These are phyloP conservation scores for Betta splendens DNA, from an alignment of 2,797 vertebrate species.

Conservation along the genomic window DNA sequence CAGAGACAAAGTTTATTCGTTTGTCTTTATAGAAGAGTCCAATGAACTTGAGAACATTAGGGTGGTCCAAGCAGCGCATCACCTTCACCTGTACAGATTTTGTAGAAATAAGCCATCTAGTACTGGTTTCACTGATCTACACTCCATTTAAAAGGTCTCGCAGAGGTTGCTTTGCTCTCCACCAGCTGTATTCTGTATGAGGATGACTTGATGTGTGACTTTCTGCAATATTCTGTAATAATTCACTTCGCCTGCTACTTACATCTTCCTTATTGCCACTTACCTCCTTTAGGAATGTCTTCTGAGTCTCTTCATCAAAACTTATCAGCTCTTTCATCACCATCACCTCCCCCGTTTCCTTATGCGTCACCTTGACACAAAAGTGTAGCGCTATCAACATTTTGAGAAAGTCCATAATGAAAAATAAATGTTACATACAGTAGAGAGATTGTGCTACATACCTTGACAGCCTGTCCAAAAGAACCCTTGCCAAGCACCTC, in stretches of 20 bases:
- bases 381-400: background rate
- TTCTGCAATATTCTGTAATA: no score
- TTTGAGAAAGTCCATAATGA: background rate
- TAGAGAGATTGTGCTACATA: slow-evolving; percentile 58
- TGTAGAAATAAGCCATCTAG: background rate
- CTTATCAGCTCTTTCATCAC: slow-evolving; percentile 98
- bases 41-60: slow-evolving; percentile 95
- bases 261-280: slow-evolving; percentile 9
- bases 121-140: background rate
- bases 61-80: slow-evolving; percentile 97
- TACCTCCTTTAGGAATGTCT: slow-evolving; percentile 95
- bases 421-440: background rate
- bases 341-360: slow-evolving; percentile 96
- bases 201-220: no score
- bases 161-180: no score
- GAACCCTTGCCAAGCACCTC: slow-evolving; percentile 95
- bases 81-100: slow-evolving; percentile 89
- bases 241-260: background rate
- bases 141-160: no score
- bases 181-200: no score
- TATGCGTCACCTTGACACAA: slow-evolving; percentile 87
- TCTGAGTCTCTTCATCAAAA: slow-evolving; percentile 95
- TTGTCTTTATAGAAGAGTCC: slow-evolving; percentile 98
- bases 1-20: slow-evolving; percentile 93
- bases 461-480: slow-evolving; percentile 98